Evolutionary conservation across 2,113 vertebrate genomes (phyloP), one percentile per base, ranked within the genome.

Genomic region (Lycaon pictus): DNA sequence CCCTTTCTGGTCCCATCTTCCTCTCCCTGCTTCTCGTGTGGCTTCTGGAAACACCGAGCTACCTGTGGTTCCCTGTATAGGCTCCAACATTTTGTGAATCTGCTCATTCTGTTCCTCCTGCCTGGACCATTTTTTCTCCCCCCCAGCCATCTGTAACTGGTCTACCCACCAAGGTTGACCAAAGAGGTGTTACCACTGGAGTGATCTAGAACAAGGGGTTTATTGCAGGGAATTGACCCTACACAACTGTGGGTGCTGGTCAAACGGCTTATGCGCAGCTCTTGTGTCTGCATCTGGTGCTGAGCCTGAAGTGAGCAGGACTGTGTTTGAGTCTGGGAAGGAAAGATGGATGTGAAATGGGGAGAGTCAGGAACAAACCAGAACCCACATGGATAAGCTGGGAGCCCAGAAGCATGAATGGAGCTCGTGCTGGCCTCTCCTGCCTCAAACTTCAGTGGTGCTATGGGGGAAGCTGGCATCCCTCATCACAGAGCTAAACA

Each of bases 231-330:
- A 74, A 32, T 15, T 32, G 48, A 65, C 7, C 15, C 3, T 16
- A 22, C 1, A 17, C 37, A 20, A 9, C 17, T 7, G 4, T 4
- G 19, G 17, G 22, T 60, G 29, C 76, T n/a, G 37, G 15, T 37
- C 13, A 27, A 55, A 35, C 0, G 4, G 48, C 27, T 56, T 4
- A 5, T 4, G 5, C 20, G 2, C 0, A 1, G 29, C 48, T 7
- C 0, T 11, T 65, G 1, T 56, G 58, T 88, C 69, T 23, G 35
- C 11, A 6, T 60, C 74, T 55, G 48, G 29, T 2, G 15, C 32
- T 20, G 12, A 17, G 60, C 35, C 37, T 35, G 4, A 29, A 43
- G 67, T 32, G 55, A 63, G 51, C 19, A 58, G 16, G 71, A 43
- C 13, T 12, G 11, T 12, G 74, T 51, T 29, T 43, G 51, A 48